Evolutionary conservation across 2,888 invertebrate species (phyloP), one percentile per base, ranked within the genome.

Genomic region (Lapara coniferarum): DNA sequence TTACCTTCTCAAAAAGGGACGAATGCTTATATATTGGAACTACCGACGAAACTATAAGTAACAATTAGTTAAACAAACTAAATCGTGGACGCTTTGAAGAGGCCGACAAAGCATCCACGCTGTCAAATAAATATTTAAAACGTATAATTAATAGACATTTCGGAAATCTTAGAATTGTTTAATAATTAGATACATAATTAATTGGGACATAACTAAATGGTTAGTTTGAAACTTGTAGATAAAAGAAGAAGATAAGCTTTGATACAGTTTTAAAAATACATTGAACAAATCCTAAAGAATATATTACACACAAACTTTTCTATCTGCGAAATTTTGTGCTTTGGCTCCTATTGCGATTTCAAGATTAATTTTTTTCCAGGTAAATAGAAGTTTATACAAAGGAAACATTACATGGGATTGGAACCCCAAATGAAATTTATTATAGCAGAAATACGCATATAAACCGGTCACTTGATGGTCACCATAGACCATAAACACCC

Each of bases 61-160:
- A 89, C 85, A 85, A 89, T 88, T 85, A 86, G 90, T 88, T 89
- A 88, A 89, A 86, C 88, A 88, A 88, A 85, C 86, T 83, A 79
- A 75, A 19, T 10, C 74, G 80, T 19, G 49, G 19, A 74, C 74
- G 76, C 87, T 91, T 90, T 91, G 89, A 76, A 71, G 74, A 75
- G 68, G 83, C 91, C 92, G 92, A 88, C 89, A 85, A 81, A 85
- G 81, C 68, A 72, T 46, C 55, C 19, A 63, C 49, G 46, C 63
- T 63, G 63, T 44, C 67, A 56, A 44, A 56, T 67, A 67, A 67
- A 67, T 67, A 67, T 67, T 67, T 46, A 46, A 67, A 67, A 56
- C 56, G 46, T 67, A 56, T 67, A 56, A 67, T 55, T 56, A 67
- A 56, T 55, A 67, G 53, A 46, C 19, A 63, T 19, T 63, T 63